Percentiles rank a stretch among this genome's conserved stretches.
Evolutionary conservation across 2,113 vertebrate genomes (phyloP).

Genomic region (Vimba vimba): DNA sequence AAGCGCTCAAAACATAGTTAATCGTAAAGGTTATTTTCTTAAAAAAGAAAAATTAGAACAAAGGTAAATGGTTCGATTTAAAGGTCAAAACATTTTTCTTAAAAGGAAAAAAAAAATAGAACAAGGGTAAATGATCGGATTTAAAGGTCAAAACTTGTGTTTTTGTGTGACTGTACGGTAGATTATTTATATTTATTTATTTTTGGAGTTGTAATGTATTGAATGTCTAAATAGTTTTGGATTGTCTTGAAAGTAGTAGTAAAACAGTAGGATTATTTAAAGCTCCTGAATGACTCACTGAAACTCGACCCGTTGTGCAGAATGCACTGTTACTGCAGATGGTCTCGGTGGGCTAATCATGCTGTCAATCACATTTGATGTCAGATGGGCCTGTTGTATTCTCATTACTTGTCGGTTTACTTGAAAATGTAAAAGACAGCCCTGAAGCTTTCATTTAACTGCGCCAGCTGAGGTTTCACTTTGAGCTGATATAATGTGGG

Average conservation of each 20-base stretch:
- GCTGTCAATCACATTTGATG: not conserved
- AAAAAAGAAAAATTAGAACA: not conserved
- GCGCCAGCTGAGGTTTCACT: conserved; percentile 9
- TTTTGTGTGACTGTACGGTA: not conserved
- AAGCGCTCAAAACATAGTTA: not conserved
- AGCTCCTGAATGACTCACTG: not conserved
- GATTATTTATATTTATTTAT: not conserved
- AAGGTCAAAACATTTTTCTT: too few species aligned
- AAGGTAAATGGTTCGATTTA: too few species aligned
- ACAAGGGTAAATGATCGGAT: not conserved
- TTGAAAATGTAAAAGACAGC: not conserved
- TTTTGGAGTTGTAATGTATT: not conserved
- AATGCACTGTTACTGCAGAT: not conserved
- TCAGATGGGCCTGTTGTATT: not conserved
- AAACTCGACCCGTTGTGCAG: not conserved
- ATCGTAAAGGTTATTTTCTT: not conserved
- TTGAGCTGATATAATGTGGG: not conserved
- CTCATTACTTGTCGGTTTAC: not conserved
- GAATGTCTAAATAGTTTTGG: not conserved
- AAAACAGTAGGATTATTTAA: not conserved
- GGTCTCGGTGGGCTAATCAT: not conserved
- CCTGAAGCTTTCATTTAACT: conserved; percentile 20
- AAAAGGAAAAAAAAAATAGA: too few species aligned
- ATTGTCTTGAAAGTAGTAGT: not conserved
- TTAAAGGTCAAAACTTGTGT: not conserved